These are phyloP conservation scores for Periophthalmus modestus DNA, from an alignment of 2,113 vertebrate genomes.

Conservation along the genomic window DNA sequence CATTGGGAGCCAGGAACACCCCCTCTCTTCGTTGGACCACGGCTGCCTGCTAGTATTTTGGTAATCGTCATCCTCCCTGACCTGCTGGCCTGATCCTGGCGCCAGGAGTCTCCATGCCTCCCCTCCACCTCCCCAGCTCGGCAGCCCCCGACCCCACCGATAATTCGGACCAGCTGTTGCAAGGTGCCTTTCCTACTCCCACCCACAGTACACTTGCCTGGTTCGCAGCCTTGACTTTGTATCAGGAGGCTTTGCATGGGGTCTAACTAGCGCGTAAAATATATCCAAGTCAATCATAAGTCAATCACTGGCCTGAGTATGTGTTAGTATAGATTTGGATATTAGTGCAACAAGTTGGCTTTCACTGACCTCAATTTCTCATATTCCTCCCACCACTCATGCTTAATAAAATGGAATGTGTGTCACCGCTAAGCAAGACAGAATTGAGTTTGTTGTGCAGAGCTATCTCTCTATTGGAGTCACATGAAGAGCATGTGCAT, in stretches of 20 bases:
- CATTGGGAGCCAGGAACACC: slow-evolving; percentile 72
- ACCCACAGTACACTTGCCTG: slow-evolving; percentile 59
- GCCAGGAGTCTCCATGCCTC: slow-evolving; percentile 75
- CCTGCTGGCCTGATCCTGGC: slow-evolving; percentile 80
- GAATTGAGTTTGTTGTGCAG: slow-evolving; percentile 45
- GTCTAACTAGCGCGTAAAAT: slow-evolving; percentile 56
- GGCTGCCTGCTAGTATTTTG: slow-evolving; percentile 79
- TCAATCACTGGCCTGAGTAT: slow-evolving; percentile 53
- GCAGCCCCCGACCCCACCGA: slow-evolving; percentile 60
- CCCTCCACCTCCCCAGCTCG: slow-evolving; percentile 45
- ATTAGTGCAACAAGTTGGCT: slow-evolving; percentile 12
- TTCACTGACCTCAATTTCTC: slow-evolving; percentile 52
- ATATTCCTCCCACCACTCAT: slow-evolving; percentile 33
- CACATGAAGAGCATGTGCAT: slow-evolving; percentile 74
- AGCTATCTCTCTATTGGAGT: slow-evolving; percentile 65
- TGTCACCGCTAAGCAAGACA: slow-evolving; percentile 52
- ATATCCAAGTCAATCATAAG: slow-evolving; percentile 64
- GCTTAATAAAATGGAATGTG: slow-evolving; percentile 64
- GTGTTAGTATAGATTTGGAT: slow-evolving; percentile 42
- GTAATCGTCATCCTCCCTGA: slow-evolving; percentile 79
- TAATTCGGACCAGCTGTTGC: slow-evolving; percentile 81
- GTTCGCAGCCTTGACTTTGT: slow-evolving; percentile 51
- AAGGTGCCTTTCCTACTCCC: slow-evolving; percentile 76
- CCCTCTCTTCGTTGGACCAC: slow-evolving; percentile 60
- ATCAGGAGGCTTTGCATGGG: slow-evolving; percentile 58